Percentiles rank a stretch among this genome's conserved stretches.
phyloP scores from a whole-genome alignment of 2,797 vertebrate species.

The Lateolabrax maculatus region DNA sequence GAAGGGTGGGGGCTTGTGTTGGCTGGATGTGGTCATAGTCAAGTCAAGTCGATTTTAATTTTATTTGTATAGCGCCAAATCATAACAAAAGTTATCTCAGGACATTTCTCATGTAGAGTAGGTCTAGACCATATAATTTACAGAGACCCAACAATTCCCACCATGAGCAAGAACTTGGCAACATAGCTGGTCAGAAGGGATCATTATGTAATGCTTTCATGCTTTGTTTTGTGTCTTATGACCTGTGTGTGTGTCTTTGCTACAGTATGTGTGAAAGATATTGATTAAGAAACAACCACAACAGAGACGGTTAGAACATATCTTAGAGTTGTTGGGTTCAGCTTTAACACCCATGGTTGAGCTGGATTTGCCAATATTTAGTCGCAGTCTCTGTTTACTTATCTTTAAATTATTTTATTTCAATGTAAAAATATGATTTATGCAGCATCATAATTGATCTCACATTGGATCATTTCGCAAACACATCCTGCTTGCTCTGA shows the following conservation, averaged over 20 bases:
- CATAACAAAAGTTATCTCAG: too few relatives aligned
- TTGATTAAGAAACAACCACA: conserved; percentile 30
- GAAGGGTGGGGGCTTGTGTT: neutral
- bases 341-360: conserved; percentile 2
- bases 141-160: too few relatives aligned
- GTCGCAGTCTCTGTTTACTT: neutral
- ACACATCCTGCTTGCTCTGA: neutral
- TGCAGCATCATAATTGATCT: neutral
- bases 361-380: neutral
- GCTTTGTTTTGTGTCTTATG: neutral
- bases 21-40: neutral
- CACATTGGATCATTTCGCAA: too few relatives aligned
- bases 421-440: neutral
- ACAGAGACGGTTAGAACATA: neutral
- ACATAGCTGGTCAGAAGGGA: neutral
- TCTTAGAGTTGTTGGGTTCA: conserved; percentile 4
- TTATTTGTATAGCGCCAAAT: too few relatives aligned
- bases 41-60: too few relatives aligned
- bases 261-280: conserved; percentile 15
- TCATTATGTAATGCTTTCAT: conserved; percentile 6
- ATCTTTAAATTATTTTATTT: neutral
- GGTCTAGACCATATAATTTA: too few relatives aligned
- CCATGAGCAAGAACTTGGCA: too few relatives aligned
- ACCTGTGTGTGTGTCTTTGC: neutral
- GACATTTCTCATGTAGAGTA: too few relatives aligned